Percentiles rank a stretch among this genome's conserved stretches.
Conservation (phyloP, 2,113 vertebrate genomes). For the Colinus virginianus region DNA sequence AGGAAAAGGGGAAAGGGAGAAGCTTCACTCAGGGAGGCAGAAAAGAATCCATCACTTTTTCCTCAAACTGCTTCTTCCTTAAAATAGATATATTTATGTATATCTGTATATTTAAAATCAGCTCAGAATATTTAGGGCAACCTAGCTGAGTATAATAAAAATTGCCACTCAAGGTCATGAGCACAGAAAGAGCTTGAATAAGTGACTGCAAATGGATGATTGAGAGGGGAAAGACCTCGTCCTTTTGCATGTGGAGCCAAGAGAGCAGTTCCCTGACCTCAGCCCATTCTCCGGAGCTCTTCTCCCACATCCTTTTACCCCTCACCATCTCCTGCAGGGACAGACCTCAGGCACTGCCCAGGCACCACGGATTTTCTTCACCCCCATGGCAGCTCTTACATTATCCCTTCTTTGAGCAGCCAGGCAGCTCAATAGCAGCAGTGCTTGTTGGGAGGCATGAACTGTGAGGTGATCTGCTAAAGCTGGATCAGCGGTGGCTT, state of each 20-base stretch:
- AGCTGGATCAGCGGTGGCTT: slow-evolving; percentile 43
- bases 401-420: neutral
- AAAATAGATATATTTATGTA: neutral
- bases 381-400: no score
- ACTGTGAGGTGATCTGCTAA: slow-evolving; percentile 16
- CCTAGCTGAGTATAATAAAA: neutral
- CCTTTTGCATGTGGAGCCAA: neutral
- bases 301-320: neutral
- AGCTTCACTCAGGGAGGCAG: neutral
- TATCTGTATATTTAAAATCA: neutral
- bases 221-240: neutral
- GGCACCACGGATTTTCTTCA: neutral
- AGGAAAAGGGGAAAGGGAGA: neutral
- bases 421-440: neutral
- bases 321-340: neutral
- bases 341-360: neutral
- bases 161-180: neutral
- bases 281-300: neutral
- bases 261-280: neutral
- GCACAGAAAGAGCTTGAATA: neutral
- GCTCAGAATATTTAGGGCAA: neutral
- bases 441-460: neutral
- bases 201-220: neutral
- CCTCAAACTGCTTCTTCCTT: neutral
- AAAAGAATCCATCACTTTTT: neutral